These are phyloP conservation scores for Hydropsyche tenuis DNA, from an alignment of 1,140 invertebrate genomes.

Conservation along the genomic window DNA sequence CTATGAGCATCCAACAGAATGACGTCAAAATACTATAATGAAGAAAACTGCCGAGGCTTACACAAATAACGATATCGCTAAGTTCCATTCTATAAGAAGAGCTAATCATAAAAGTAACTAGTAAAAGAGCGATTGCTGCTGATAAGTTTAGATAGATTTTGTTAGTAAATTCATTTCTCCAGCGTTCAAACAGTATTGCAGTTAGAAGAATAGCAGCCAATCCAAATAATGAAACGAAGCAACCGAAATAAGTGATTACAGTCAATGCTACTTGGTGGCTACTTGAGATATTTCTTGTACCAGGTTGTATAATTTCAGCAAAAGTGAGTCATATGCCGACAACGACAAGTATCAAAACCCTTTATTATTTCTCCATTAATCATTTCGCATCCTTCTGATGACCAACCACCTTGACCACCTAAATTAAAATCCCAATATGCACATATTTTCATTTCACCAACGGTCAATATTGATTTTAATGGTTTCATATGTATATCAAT, in stretches of 20 bases:
- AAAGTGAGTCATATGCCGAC: slow-evolving; percentile 61
- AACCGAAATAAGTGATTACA: slow-evolving; percentile 57
- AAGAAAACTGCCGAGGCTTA: slow-evolving; percentile 56
- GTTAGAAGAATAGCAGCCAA: slow-evolving; percentile 56
- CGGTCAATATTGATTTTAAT: slow-evolving; percentile 40
- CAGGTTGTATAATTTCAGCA: slow-evolving; percentile 56
- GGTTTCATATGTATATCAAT: slow-evolving; percentile 56
- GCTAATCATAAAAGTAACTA: slow-evolving; percentile 45
- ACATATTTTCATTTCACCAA: slow-evolving; percentile 40
- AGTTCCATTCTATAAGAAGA: slow-evolving; percentile 55
- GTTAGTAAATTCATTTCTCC: slow-evolving; percentile 60
- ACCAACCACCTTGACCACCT: slow-evolving; percentile 54
- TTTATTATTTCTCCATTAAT: slow-evolving; percentile 35
- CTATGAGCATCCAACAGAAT: slow-evolving; percentile 63
- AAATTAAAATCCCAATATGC: slow-evolving; percentile 59
- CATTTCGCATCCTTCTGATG: slow-evolving; percentile 56
- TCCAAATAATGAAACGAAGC: slow-evolving; percentile 57
- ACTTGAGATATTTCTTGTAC: slow-evolving; percentile 52
- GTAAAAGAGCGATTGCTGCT: slow-evolving; percentile 54
- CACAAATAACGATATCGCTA: slow-evolving; percentile 54
- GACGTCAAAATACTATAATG: slow-evolving; percentile 59
- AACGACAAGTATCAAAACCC: slow-evolving; percentile 57
- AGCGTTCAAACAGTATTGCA: slow-evolving; percentile 56
- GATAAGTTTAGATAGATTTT: slow-evolving; percentile 62
- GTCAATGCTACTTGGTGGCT: slow-evolving; percentile 54